phyloP scores from a whole-genome alignment of 2,888 invertebrate genomes.

The Cerastoderma edule region DNA sequence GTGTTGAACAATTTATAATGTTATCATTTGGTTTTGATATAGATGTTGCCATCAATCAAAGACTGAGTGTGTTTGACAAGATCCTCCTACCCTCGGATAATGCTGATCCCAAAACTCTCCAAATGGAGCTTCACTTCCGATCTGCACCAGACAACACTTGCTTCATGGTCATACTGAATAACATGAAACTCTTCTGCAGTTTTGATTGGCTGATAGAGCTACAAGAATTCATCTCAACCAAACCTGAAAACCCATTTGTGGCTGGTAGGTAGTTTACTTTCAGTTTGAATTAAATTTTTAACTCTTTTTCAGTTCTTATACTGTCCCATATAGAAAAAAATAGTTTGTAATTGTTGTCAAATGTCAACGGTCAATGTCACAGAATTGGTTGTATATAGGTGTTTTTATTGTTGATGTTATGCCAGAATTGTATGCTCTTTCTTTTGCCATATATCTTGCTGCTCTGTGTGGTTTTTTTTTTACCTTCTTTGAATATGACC shows the following conservation, averaged over 20 bases:
- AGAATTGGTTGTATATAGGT: no score
- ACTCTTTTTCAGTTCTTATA: no score
- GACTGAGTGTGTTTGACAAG: conserved; percentile 94
- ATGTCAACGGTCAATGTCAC: no score
- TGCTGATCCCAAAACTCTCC: conserved; percentile 76
- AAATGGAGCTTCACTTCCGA: conserved; percentile 86
- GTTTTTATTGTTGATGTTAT: no score
- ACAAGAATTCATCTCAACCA: conserved; percentile 89
- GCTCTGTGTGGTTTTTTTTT: no score
- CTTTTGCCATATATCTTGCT: no score
- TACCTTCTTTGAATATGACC: no score
- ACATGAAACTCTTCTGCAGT: conserved; percentile 96
- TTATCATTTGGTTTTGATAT: no score
- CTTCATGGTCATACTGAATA: conserved; percentile 95
- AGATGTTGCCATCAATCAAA: conserved; percentile 88
- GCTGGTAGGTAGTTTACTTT: conserved; percentile 55
- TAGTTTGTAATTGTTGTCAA: no score
- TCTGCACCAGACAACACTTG: conserved; percentile 88
- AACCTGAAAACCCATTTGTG: conserved; percentile 83
- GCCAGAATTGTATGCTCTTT: no score
- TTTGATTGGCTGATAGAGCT: conserved; percentile 96
- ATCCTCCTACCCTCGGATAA: conserved; percentile 88
- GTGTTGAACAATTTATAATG: no score
- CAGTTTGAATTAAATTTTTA: not conserved
- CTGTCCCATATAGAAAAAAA: no score